A percentile compares a stretch with the other conserved stretches of the same genome.
Evolutionary conservation across 2,888 invertebrate genomes (phyloP).

Genomic region (Ophraella communa): DNA sequence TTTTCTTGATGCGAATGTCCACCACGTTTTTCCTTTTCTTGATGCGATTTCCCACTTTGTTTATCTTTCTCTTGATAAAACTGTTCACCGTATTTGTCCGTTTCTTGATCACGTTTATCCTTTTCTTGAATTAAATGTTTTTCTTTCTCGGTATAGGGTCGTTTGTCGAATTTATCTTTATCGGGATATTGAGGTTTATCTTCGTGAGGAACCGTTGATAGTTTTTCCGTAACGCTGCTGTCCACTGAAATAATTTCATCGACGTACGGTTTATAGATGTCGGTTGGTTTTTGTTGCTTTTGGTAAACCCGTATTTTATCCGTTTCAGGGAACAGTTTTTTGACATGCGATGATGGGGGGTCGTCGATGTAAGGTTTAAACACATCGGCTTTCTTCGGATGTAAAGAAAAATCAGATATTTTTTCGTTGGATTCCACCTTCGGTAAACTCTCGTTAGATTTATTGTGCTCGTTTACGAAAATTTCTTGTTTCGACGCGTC

Average conservation of each 20-base stretch:
- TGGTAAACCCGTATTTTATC: background rate
- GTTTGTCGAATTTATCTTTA: background rate
- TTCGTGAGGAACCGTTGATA: background rate
- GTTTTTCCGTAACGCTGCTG: background rate
- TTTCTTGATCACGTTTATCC: background rate
- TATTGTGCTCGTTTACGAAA: background rate
- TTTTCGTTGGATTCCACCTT: constrained; percentile 1
- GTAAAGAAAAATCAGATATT: constrained; percentile 14
- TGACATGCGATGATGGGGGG: background rate
- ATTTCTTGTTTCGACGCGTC: background rate
- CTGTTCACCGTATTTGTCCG: background rate
- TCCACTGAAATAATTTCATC: background rate
- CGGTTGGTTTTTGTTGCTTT: constrained; percentile 3
- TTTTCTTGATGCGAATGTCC: background rate
- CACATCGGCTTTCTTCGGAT: constrained; percentile 12
- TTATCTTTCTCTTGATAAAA: background rate
- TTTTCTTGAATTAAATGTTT: background rate
- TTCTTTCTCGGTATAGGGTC: background rate
- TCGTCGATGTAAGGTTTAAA: constrained; percentile 22
- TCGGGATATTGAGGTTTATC: background rate
- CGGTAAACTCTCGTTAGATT: background rate
- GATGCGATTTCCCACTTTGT: background rate
- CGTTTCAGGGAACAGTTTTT: background rate
- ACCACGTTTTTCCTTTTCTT: background rate
- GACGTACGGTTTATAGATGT: constrained; percentile 17